Conservation (phyloP, 1,140 invertebrate species). For the Cydia strobilella region DNA sequence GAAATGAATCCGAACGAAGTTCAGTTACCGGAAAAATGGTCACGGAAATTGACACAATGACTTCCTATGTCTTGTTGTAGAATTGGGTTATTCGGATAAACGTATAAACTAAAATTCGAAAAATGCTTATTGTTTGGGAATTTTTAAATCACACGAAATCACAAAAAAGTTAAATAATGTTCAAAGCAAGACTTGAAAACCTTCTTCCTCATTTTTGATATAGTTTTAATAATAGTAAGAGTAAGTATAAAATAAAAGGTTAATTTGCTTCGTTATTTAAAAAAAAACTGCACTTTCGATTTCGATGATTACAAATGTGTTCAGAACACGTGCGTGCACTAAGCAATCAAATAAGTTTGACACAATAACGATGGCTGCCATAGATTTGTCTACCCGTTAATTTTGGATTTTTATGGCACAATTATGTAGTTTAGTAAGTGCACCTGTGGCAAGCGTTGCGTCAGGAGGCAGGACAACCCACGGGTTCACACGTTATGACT, state of each 20-base stretch:
- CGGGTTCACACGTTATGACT: constrained; percentile 4
- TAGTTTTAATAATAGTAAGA: background rate
- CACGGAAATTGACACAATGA: background rate
- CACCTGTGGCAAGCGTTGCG: constrained; percentile 16
- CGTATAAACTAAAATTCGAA: no score
- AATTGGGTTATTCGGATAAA: background rate
- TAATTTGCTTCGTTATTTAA: background rate
- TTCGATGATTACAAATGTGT: background rate
- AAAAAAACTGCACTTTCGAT: background rate
- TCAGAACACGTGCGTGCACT: constrained; percentile 12
- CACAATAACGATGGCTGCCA: background rate
- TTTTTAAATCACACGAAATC: no score
- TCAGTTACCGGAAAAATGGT: background rate
- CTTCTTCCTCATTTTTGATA: background rate
- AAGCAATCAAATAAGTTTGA: constrained; percentile 6
- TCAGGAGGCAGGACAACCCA: constrained; percentile 22
- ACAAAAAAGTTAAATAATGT: no score
- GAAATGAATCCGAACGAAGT: background rate
- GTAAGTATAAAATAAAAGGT: background rate
- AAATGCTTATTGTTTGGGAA: no score
- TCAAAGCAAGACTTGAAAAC: background rate
- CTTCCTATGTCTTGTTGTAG: background rate
- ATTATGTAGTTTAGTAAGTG: constrained; percentile 20
- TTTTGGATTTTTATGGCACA: constrained; percentile 16
- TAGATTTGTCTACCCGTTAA: background rate